Conservation (phyloP, 1,140 invertebrate species). For the Glomeris maerens region DNA sequence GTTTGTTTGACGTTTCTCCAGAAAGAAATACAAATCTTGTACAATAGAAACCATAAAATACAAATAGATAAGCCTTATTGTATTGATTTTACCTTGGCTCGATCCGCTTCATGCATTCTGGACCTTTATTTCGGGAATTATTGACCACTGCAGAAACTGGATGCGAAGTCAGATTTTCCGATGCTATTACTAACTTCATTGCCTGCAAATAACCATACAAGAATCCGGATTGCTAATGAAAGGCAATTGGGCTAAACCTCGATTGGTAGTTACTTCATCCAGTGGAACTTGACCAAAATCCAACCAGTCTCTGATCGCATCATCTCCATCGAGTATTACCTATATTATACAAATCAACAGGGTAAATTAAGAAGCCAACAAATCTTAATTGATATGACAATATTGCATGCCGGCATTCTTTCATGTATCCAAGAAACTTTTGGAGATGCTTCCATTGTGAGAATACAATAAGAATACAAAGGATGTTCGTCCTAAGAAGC, state of each 20-base stretch:
- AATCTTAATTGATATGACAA: too few species aligned
- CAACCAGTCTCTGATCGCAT: background rate
- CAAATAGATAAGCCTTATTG: background rate
- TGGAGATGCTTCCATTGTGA: constrained; percentile 27
- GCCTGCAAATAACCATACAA: background rate
- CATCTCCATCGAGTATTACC: background rate
- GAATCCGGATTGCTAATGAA: background rate
- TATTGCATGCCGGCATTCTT: constrained; percentile 31
- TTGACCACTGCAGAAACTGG: background rate
- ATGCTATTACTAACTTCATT: background rate
- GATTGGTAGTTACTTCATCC: background rate
- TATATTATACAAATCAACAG: background rate
- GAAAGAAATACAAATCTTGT: background rate
- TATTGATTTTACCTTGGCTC: background rate
- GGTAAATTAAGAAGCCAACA: background rate
- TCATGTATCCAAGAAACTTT: constrained; percentile 26
- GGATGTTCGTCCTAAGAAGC: constrained; percentile 19
- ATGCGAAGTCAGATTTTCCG: background rate
- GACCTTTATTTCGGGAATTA: constrained; percentile 1
- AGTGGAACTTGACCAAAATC: background rate
- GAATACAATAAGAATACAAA: constrained; percentile 28
- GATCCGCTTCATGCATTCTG: constrained; percentile 6
- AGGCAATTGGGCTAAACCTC: background rate
- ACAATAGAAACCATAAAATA: background rate
- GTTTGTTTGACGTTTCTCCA: background rate